A percentile compares a stretch with the other conserved stretches of the same genome.
Conservation (phyloP, 1,140 invertebrate genomes). For the Aphidius ervi region DNA sequence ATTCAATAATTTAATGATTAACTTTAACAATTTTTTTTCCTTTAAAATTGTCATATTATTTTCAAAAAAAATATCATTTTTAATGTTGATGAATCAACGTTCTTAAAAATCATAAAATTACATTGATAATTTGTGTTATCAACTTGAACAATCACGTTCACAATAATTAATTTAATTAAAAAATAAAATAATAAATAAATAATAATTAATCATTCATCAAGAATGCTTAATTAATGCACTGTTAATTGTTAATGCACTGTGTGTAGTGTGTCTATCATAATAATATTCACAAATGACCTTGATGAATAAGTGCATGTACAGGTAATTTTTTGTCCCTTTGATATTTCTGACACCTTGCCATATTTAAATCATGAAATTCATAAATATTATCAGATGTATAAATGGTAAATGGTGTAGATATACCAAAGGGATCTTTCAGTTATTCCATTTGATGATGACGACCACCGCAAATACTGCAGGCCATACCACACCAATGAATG, state of each 20-base stretch:
- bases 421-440: constrained; percentile 50
- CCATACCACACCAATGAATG: constrained; percentile 76
- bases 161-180: no score
- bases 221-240: neutral
- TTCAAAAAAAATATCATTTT: no score
- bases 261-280: no score
- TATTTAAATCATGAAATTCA: constrained; percentile 44
- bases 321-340: constrained; percentile 51
- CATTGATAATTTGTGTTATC: no score
- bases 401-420: constrained; percentile 44
- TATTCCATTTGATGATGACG: constrained; percentile 67
- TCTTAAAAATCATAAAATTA: no score
- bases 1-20: no score
- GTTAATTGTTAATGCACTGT: neutral
- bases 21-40: no score
- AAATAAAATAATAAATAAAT: no score
- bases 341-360: constrained; percentile 48
- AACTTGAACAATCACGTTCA: no score
- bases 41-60: no score
- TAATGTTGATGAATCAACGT: no score
- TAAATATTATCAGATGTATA: constrained; percentile 38
- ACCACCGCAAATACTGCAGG: constrained; percentile 77
- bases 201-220: no score
- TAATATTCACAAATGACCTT: constrained; percentile 38
- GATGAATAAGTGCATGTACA: constrained; percentile 49